A percentile compares a stretch with the other conserved stretches of the same genome.
Evolutionary conservation across 2,797 vertebrate species (phyloP).

Genomic region (Sebastes matsubarae): DNA sequence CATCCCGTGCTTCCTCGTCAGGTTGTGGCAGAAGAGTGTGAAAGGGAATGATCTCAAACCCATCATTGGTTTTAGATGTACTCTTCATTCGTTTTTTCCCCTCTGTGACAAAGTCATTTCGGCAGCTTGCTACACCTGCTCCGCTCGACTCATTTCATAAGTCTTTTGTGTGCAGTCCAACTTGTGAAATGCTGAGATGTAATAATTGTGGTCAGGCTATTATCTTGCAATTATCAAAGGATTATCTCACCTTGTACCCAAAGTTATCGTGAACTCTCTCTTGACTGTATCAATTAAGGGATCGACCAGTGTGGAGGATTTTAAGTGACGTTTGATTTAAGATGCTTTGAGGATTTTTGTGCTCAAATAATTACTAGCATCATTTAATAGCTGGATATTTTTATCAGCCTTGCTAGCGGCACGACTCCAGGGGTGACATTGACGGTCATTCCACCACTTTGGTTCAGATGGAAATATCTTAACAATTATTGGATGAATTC

Average conservation of each 20-base stretch:
- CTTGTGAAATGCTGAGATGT: conserved; percentile 23
- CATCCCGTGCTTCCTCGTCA: conserved; percentile 61
- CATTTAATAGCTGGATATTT: not conserved
- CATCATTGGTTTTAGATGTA: conserved; percentile 80
- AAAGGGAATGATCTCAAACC: conserved; percentile 80
- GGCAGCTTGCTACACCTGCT: conserved; percentile 64
- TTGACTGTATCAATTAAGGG: conserved; percentile 2
- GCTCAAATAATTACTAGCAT: not conserved
- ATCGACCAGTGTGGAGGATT: not conserved
- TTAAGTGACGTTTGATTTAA: conserved; percentile 1
- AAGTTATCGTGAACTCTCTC: conserved; percentile 21
- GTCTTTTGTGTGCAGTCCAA: conserved; percentile 46
- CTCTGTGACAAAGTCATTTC: conserved; percentile 74
- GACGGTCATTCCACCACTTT: not conserved
- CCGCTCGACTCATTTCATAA: conserved; percentile 48
- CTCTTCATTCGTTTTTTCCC: conserved; percentile 66
- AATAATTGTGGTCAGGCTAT: conserved; percentile 45
- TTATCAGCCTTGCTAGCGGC: not conserved
- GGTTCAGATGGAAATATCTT: not conserved
- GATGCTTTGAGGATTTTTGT: not conserved
- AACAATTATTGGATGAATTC: not conserved
- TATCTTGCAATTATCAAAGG: conserved; percentile 47
- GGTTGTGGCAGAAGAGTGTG: conserved; percentile 73
- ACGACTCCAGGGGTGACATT: not conserved
- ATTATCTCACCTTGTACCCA: conserved; percentile 35